Percentiles rank a stretch among this genome's conserved stretches.
phyloP scores from a whole-genome alignment of 2,797 vertebrate genomes.

The Spatula clypeata region DNA sequence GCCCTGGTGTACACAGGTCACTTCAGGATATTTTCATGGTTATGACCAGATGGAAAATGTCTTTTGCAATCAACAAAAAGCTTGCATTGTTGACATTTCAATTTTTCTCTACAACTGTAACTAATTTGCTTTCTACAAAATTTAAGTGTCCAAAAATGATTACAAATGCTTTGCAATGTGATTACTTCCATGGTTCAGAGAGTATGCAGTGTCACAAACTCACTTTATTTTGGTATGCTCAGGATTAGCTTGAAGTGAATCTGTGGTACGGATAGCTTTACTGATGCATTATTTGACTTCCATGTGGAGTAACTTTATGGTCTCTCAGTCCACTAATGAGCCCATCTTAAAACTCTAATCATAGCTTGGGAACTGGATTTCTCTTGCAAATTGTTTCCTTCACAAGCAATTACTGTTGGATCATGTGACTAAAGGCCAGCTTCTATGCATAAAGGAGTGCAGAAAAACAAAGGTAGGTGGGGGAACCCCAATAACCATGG shows the following conservation, averaged over 20 bases:
- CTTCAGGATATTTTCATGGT: slow-evolving; percentile 69
- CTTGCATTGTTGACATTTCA: slow-evolving; percentile 61
- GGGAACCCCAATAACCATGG: not conserved
- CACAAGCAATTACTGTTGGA: not conserved
- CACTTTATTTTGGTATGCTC: not conserved
- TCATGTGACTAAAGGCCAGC: not conserved
- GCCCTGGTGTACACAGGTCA: slow-evolving; percentile 49
- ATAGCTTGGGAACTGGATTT: not conserved
- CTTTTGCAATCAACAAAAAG: slow-evolving; percentile 68
- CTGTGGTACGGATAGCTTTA: not conserved
- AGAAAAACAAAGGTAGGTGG: not conserved
- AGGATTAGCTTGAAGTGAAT: slow-evolving; percentile 3
- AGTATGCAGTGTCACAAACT: slow-evolving; percentile 53
- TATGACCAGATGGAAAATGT: slow-evolving; percentile 75
- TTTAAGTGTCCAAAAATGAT: slow-evolving; percentile 66
- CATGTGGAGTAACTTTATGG: not conserved
- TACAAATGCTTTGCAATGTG: slow-evolving; percentile 64
- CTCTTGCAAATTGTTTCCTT: not conserved
- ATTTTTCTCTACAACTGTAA: slow-evolving; percentile 70
- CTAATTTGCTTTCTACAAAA: slow-evolving; percentile 71
- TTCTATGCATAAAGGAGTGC: not conserved
- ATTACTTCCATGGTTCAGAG: slow-evolving; percentile 65
- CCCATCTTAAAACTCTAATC: not conserved
- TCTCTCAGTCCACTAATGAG: not conserved
- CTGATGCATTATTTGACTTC: not conserved